Evolutionary conservation across 2,113 vertebrate species (phyloP), one percentile per base, ranked within the genome.

Genomic region (Tragelaphus scriptus): DNA sequence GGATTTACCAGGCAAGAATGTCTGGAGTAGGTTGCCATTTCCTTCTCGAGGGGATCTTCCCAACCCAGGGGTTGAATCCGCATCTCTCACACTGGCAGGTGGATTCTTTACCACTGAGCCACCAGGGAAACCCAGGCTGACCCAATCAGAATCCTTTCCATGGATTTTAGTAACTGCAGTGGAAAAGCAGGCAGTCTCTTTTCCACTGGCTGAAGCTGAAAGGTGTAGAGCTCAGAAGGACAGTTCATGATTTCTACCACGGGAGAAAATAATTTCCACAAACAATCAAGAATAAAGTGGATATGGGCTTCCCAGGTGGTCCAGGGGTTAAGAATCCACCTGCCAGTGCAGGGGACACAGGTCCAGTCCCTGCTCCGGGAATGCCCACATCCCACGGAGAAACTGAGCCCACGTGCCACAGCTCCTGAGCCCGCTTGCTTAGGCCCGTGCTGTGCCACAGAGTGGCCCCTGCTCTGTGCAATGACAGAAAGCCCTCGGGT

Each of bases 361-460:
- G 23, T 77, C 44, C 71, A 44, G 3, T 77, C 23, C 71, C 40
- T 77, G 71, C 23, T 26, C 40, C 0, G 4, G 71, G 71, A 77
- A 25, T 14, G 12, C 71, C 40, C 40, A 26, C 23, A 26, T 7
- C 14, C 40, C 71, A 26, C 7, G 40, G 40, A 44, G 71, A 44
- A 26, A 77, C 71, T 14, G 36, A 77, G 71, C 13, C 40, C 40
- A 13, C 12, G 1, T 0, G 6, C 40, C 23, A 44, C 12, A 26
- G 26, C 36, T 2, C 26, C 40, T 3, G 40, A 77, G 40, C 23
- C 71, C 1, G 23, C 12, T 77, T 44, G 21, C 23, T 7, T 13
- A 15, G 71, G 23, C 71, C 71, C 71, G 7, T 0, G 0, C 68
- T 23, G 19, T 0, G 10, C 68, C 3, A 40, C 0, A 75, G 68